These are phyloP conservation scores for Argopecten irradians DNA, from an alignment of 1,140 invertebrate genomes.

Conservation along the genomic window DNA sequence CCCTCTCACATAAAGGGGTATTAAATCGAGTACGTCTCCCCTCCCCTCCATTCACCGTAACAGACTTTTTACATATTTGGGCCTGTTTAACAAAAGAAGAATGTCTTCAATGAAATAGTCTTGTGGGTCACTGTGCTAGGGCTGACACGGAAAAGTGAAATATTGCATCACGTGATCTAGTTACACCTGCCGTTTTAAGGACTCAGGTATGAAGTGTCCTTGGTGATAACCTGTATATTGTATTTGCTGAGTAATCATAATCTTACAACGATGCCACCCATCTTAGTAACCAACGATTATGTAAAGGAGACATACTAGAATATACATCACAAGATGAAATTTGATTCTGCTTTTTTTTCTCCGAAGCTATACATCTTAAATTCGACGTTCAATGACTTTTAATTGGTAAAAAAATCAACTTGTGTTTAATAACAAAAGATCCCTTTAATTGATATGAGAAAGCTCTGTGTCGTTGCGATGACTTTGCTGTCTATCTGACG, in stretches of 20 bases:
- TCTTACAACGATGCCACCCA: neutral
- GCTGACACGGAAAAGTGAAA: conserved; percentile 15
- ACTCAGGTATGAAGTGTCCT: conserved; percentile 15
- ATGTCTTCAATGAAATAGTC: conserved; percentile 22
- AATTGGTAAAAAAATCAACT: neutral
- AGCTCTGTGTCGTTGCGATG: neutral
- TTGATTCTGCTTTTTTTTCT: neutral
- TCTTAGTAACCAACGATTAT: neutral
- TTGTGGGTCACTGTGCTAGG: neutral
- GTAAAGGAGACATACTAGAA: too few relatives aligned
- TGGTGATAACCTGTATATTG: neutral
- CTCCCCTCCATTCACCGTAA: neutral
- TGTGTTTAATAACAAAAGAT: neutral
- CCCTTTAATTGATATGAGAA: neutral
- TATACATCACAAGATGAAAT: neutral
- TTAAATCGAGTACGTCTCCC: neutral
- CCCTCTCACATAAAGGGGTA: neutral
- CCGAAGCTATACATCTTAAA: neutral
- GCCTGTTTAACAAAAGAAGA: neutral
- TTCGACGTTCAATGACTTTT: neutral
- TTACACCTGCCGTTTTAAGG: conserved; percentile 13
- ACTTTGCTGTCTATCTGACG: neutral
- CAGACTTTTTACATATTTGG: conserved; percentile 22
- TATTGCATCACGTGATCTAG: conserved; percentile 2
- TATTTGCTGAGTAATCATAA: conserved; percentile 8